Conservation (phyloP, 2,797 vertebrate species). For the Acipenser oxyrinchus region DNA sequence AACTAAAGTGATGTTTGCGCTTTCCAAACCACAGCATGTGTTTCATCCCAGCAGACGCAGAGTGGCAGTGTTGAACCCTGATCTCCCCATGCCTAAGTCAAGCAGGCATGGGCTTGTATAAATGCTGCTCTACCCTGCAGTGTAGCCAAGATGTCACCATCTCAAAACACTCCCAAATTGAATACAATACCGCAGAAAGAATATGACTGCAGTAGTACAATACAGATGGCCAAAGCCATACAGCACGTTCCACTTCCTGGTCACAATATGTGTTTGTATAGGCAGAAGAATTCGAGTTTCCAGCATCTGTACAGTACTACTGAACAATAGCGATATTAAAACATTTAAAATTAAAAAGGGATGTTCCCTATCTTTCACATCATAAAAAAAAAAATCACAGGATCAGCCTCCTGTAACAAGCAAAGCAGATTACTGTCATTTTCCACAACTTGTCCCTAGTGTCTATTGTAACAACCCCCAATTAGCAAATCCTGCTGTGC, state of each 20-base stretch:
- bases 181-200: not conserved
- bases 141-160: no score
- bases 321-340: constrained; percentile 42
- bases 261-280: constrained; percentile 39
- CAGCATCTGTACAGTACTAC: constrained; percentile 36
- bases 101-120: not conserved
- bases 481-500: constrained; percentile 71
- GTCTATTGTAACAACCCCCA: constrained; percentile 63
- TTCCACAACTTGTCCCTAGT: constrained; percentile 72
- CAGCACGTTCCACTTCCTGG: constrained; percentile 32
- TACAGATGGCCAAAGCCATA: constrained; percentile 13
- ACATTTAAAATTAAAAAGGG: constrained; percentile 25
- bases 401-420: constrained; percentile 59
- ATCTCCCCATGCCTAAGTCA: not conserved
- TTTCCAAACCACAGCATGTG: constrained; percentile 27
- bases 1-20: constrained; percentile 33
- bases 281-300: not conserved
- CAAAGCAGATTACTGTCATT: constrained; percentile 73
- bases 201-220: not conserved
- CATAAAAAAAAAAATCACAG: constrained; percentile 57
- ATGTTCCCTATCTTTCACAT: constrained; percentile 57
- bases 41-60: constrained; percentile 19
- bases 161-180: no score
- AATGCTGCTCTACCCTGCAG: not conserved
- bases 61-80: constrained; percentile 24